Evolutionary conservation across 2,797 vertebrate species (phyloP).

Genomic region (Chelonia mydas): DNA sequence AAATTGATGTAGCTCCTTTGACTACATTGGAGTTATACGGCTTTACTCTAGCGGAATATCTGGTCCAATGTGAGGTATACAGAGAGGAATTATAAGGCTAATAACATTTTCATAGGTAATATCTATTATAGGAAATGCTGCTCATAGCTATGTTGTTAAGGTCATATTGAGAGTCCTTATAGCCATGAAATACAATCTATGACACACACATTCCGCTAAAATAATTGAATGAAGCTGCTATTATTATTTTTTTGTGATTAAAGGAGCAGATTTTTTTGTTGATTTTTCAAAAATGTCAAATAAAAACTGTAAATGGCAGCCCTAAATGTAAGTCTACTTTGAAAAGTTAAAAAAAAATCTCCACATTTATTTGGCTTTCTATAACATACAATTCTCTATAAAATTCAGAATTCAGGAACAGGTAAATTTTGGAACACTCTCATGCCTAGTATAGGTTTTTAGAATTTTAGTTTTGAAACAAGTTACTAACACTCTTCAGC

Average conservation of each 20-base stretch:
- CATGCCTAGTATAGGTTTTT: not conserved
- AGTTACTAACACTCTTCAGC: not conserved
- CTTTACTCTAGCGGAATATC: not conserved
- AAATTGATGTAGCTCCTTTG: not conserved
- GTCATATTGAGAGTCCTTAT: not conserved
- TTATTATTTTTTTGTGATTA: not conserved
- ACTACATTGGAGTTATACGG: not conserved
- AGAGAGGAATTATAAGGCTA: not conserved
- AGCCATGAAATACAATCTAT: not conserved
- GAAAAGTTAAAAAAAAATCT: not conserved
- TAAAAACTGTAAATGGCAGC: not conserved
- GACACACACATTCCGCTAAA: rapidly evolving
- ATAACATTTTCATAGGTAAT: not conserved
- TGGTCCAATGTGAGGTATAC: not conserved
- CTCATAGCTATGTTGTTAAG: not conserved
- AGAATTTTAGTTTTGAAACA: not conserved
- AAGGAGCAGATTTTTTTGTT: not conserved
- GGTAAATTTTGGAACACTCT: constrained; percentile 9
- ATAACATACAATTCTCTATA: not conserved
- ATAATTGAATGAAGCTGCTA: not conserved
- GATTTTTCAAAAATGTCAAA: not conserved
- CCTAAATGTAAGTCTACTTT: not conserved
- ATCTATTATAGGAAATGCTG: not conserved
- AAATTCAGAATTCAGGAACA: not conserved
- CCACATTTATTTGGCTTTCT: not conserved